Percentiles rank a stretch among this genome's conserved stretches.
phyloP scores from a whole-genome alignment of 2,888 invertebrate species.

The Ecliptopera silaceata region DNA sequence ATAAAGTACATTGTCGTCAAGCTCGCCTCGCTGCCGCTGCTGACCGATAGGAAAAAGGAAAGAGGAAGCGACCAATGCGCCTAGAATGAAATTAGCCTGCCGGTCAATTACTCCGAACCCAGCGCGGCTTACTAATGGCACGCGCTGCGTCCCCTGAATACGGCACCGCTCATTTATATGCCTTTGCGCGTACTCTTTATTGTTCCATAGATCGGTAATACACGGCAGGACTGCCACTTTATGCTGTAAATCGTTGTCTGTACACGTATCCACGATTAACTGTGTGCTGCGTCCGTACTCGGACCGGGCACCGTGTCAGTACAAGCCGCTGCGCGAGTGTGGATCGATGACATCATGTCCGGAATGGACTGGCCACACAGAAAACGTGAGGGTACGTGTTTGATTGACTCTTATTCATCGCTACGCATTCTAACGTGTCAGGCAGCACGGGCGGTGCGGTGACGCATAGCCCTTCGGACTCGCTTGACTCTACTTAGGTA shows the following conservation, averaged over 20 bases:
- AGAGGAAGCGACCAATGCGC: conserved; percentile 80
- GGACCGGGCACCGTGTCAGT: conserved; percentile 64
- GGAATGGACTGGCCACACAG: conserved; percentile 72
- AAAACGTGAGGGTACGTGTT: conserved; percentile 70
- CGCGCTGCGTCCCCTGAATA: conserved; percentile 73
- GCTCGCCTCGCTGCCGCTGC: conserved; percentile 63
- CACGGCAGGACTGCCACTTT: conserved; percentile 81
- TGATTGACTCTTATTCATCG: conserved; percentile 55
- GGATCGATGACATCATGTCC: conserved; percentile 78
- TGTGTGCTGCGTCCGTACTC: conserved; percentile 65
- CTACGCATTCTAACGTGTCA: conserved; percentile 50
- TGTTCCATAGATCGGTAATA: conserved; percentile 82
- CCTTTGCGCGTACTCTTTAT: conserved; percentile 73
- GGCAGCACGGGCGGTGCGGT: conserved; percentile 45
- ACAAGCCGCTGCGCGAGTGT: conserved; percentile 70
- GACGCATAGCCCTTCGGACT: conserved; percentile 56
- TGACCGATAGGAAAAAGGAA: conserved; percentile 83
- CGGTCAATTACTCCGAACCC: conserved; percentile 80
- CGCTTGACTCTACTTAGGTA: conserved; percentile 10
- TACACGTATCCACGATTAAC: conserved; percentile 80
- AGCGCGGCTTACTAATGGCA: conserved; percentile 76
- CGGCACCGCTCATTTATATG: conserved; percentile 77
- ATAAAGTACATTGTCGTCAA: conserved; percentile 43
- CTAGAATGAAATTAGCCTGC: conserved; percentile 79
- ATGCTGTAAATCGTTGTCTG: conserved; percentile 81